A percentile compares a stretch with the other conserved stretches of the same genome.
phyloP scores from a whole-genome alignment of 1,140 invertebrate species.

The Bombus superbus region DNA sequence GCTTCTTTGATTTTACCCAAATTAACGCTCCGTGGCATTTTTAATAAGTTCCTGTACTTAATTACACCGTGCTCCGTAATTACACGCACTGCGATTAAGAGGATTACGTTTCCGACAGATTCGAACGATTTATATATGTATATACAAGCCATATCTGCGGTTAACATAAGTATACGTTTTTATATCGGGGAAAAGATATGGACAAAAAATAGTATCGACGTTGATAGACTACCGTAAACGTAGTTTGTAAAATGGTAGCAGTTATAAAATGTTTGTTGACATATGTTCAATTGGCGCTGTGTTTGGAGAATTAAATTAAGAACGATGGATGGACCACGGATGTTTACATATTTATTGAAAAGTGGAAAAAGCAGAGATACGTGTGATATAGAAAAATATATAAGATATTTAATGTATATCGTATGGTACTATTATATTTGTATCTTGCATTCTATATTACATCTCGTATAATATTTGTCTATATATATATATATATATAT shows the following conservation, averaged over 20 bases:
- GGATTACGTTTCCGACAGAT: not conserved
- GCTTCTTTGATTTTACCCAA: not conserved
- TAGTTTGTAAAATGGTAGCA: not conserved
- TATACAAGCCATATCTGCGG: too few species aligned
- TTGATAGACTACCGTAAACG: not conserved
- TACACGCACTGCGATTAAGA: not conserved
- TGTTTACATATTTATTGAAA: too few species aligned
- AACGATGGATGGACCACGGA: too few species aligned
- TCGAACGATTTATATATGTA: too few species aligned
- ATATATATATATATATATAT: too few species aligned
- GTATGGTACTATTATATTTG: too few species aligned
- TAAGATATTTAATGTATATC: too few species aligned
- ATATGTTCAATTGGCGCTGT: not conserved
- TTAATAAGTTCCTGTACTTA: not conserved
- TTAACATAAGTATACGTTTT: not conserved
- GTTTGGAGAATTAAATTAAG: not conserved
- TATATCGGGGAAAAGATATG: not conserved
- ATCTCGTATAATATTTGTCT: not conserved
- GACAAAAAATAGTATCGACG: not conserved
- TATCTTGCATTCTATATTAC: not conserved
- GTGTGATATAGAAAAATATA: too few species aligned
- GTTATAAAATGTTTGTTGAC: not conserved
- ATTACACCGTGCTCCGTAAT: not conserved
- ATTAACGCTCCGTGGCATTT: not conserved
- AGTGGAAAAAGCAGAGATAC: too few species aligned